phyloP scores from a whole-genome alignment of 1,140 invertebrate species.

The Chlorops oryzae region DNA sequence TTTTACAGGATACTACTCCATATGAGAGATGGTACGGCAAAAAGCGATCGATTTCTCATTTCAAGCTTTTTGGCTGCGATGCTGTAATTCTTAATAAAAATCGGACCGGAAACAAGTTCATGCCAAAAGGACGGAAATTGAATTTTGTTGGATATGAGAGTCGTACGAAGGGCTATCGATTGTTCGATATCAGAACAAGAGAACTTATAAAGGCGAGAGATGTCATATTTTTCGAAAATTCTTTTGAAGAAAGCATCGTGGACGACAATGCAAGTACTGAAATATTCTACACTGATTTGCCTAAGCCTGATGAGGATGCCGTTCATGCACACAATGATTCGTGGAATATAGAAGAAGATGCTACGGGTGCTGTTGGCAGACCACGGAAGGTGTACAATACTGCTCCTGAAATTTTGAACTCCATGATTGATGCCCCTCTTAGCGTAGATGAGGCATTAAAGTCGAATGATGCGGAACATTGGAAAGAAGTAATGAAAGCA shows the following conservation, averaged over 20 bases:
- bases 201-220: slow-evolving; percentile 5
- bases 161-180: slow-evolving; percentile 10
- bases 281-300: background rate
- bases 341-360: slow-evolving; percentile 7
- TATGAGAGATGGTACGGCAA: slow-evolving; percentile 7
- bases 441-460: slow-evolving; percentile 10
- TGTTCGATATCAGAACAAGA: slow-evolving; percentile 6
- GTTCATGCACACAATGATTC: slow-evolving; percentile 1
- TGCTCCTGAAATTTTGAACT: background rate
- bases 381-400: slow-evolving; percentile 8
- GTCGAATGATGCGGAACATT: slow-evolving; percentile 17
- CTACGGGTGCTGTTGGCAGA: slow-evolving; percentile 3
- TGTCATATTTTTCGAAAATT: slow-evolving; percentile 12
- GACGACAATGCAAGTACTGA: background rate
- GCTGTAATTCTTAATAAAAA: slow-evolving; percentile 38
- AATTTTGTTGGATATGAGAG: slow-evolving; percentile 11
- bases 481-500: slow-evolving; percentile 29
- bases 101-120: slow-evolving; percentile 24
- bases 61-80: slow-evolving; percentile 36
- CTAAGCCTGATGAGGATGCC: background rate
- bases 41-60: slow-evolving; percentile 31
- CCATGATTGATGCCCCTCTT: slow-evolving; percentile 3
- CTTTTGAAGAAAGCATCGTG: background rate
- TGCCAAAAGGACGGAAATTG: slow-evolving; percentile 8
- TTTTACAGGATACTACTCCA: slow-evolving; percentile 7